Evolutionary conservation across 2,113 vertebrate genomes (phyloP).

Genomic region (Limnothrissa miodon): DNA sequence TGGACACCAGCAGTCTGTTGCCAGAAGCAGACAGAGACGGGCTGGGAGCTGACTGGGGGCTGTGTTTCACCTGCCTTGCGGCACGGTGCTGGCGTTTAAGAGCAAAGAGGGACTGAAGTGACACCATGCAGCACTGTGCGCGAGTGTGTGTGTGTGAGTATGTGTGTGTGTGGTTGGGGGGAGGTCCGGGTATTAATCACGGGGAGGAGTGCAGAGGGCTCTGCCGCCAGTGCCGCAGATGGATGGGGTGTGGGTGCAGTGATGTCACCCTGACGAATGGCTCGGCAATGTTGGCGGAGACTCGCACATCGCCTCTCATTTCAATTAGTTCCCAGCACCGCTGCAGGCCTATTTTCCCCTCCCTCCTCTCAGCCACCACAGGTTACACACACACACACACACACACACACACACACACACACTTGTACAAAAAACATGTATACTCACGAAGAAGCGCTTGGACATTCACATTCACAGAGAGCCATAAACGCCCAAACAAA

Average conservation of each 20-base stretch:
- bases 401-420: conserved; percentile 1
- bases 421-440: conserved; percentile 17
- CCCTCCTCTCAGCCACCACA: conserved; percentile 26
- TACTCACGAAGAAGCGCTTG: neutral
- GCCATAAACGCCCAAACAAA: neutral
- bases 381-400: conserved; percentile 46
- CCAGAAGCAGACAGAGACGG: neutral
- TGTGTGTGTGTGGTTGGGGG: conserved; percentile 37
- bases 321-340: conserved; percentile 75
- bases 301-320: conserved; percentile 81
- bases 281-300: conserved; percentile 72
- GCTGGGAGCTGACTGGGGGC: conserved; percentile 29
- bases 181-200: conserved; percentile 78
- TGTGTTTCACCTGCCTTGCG: neutral
- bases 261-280: conserved; percentile 83
- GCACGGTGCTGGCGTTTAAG: neutral
- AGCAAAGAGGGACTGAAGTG: neutral
- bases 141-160: neutral
- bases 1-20: neutral
- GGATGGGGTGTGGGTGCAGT: conserved; percentile 77
- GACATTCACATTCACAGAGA: neutral
- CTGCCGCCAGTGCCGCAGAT: conserved; percentile 65
- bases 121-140: neutral
- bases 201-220: conserved; percentile 62
- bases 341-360: neutral